Base-by-base conservation (phyloP, 1,140 invertebrate genomes). In the Drosophila mayri region DNA sequence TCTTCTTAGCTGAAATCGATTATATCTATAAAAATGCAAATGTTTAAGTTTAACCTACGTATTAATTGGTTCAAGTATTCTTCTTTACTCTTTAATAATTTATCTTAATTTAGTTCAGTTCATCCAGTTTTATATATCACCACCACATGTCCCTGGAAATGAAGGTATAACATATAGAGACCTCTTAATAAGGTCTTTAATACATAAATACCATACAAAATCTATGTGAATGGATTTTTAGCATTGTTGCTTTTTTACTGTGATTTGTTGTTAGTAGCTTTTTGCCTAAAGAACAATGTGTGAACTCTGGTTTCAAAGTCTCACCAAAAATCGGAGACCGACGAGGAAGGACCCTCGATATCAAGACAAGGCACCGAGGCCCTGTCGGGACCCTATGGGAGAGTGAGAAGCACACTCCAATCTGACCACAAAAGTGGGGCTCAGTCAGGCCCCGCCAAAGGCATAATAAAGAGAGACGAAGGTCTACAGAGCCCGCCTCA, bases 211-310 rank as follows among this genome's bases (percentile, higher is more conserved):
- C 16, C 28, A 57, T 57, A 55, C n/a, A 49, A 47, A 28, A 70
- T 55, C 32, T 46, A 46, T 50, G 73, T 41, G 60, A 77, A 49
- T 64, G 44, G 47, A 68, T 70, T 81, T 79, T 81, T 78, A 90
- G 76, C 84, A 77, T 81, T 84, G 80, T 88, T 87, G 84, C 85
- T 88, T 87, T 86, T 88, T 72, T 75, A 88, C 84, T 87, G 84
- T 87, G 84, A 87, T 87, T 87, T 87, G 84, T 87, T 87, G 80
- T 81, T 84, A 74, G 71, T 78, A 37, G 32, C 22, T 54, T 87
- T 86, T 77, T 78, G 84, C 76, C 65, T 81, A 66, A 74, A 78
- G 50, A 54, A 54, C 79, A 79, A 86, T 72, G 66, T 72, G 68
- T 12, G 64, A 78, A 46, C 30, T 50, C 25, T 25, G 25, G 25